phyloP scores from a whole-genome alignment of 2,888 invertebrate genomes.

The Limulus polyphemus region DNA sequence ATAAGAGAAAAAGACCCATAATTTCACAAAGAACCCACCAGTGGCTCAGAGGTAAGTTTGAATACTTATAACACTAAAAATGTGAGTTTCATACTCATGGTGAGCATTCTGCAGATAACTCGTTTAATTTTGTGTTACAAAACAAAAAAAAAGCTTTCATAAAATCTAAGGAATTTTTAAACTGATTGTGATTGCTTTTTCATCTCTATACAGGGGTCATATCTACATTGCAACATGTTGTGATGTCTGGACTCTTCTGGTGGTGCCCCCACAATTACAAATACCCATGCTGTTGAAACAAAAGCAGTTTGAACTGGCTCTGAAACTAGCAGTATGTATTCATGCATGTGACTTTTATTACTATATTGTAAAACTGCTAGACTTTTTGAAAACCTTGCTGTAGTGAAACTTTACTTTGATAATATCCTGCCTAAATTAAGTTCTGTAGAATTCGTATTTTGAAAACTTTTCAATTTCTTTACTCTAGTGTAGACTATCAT shows the following conservation, averaged over 20 bases:
- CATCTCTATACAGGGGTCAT: constrained; percentile 44
- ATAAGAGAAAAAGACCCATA: too few relatives aligned
- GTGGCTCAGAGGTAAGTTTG: too few relatives aligned
- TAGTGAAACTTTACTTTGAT: too few relatives aligned
- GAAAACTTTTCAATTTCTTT: too few relatives aligned
- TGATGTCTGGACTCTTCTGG: constrained; percentile 75
- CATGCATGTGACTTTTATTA: too few relatives aligned
- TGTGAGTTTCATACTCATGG: background rate
- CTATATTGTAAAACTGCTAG: too few relatives aligned
- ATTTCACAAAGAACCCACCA: too few relatives aligned
- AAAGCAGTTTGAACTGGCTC: constrained; percentile 85
- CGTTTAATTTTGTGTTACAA: background rate
- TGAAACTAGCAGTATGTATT: constrained; percentile 57
- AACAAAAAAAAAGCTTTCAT: background rate
- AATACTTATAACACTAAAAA: too few relatives aligned
- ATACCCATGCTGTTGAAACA: constrained; percentile 68
- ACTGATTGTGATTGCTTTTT: constrained; percentile 10
- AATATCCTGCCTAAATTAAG: too few relatives aligned
- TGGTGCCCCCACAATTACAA: constrained; percentile 68
- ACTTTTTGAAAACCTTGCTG: too few relatives aligned
- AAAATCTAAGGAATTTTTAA: background rate
- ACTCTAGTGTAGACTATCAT: too few relatives aligned
- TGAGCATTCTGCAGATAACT: constrained; percentile 1
- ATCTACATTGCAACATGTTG: constrained; percentile 76
- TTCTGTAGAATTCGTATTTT: too few relatives aligned